A percentile compares a stretch with the other conserved stretches of the same genome.
phyloP scores from a whole-genome alignment of 2,797 vertebrate genomes.

The Hypotaenidia philippensis region DNA sequence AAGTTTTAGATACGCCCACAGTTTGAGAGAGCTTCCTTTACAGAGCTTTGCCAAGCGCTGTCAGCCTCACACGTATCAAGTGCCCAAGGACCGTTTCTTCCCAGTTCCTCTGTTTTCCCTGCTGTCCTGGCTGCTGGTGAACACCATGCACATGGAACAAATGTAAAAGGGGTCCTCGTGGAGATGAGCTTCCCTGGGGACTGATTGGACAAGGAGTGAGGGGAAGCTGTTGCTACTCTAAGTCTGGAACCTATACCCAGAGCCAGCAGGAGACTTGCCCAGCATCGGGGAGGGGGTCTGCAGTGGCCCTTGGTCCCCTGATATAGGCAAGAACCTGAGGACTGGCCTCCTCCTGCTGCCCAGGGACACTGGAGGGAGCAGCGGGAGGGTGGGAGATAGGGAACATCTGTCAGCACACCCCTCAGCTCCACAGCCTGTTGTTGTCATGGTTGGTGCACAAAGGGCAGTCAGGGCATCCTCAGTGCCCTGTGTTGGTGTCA shows the following conservation, averaged over 20 bases:
- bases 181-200: neutral
- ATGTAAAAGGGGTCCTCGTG: neutral
- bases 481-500: no score
- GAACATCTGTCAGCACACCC: neutral
- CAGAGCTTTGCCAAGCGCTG: neutral
- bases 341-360: neutral
- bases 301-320: neutral
- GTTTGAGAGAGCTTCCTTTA: neutral
- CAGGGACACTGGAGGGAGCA: neutral
- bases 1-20: neutral
- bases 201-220: fast-evolving
- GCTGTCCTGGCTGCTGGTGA: neutral
- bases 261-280: neutral
- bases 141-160: neutral
- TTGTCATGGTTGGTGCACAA: neutral
- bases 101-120: neutral
- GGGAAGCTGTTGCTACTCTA: neutral
- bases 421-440: neutral
- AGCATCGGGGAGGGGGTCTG: neutral
- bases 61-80: neutral
- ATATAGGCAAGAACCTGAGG: neutral
- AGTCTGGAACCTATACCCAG: neutral
- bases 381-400: neutral
- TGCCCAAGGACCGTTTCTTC: fast-evolving
- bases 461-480: neutral